Base-by-base conservation (phyloP, 2,113 vertebrate species). In the Mastomys natalensis region DNA sequence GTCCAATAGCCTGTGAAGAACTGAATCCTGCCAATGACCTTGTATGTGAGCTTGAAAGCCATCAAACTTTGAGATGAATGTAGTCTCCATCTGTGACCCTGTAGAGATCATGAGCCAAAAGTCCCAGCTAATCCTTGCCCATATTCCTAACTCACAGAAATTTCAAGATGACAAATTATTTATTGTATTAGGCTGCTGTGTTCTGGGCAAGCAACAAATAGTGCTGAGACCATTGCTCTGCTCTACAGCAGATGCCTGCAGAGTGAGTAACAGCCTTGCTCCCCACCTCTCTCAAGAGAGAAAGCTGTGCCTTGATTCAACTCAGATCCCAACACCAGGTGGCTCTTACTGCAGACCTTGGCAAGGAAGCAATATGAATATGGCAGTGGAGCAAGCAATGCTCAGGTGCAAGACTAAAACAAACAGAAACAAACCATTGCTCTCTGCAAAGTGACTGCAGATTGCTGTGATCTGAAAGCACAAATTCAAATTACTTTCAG, bases 381-480 rank as follows among this genome's bases (percentile, higher is more conserved):
- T 95, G 90, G 94, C 93, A 86, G 15, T 53, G 66, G 76, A 88
- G 48, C 76, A 94, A 90, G 81, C 64, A 81, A 95, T 92, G 66
- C 90, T 97, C 93, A 90, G 92, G 85, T 93, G 95, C 88, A 91
- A 86, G 89, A 96, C 74, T 48, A 86, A 89, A 96, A 73, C 87
- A 97, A 95, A 95, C 48, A 95, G 95, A 93, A 93, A 96, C 73
- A 72, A 87, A 73, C 68, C 85, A 40, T n/a, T 89, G 51, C 85
- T 95, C n/a, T 93, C 86, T 95, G 76, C 76, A 89, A 90, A 97
- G 92, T 37, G 86, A 95, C 51, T 89, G 72, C 81, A 55, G 85
- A 45, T 94, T 95, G 92, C 77, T 98, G 92, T 82, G 88, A 93
- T 92, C 90, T 81, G 72, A 51, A 97, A 93, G 72, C 93, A 90